Conservation (phyloP, 2,888 invertebrate species). For the Plemyria rubiginata region DNA sequence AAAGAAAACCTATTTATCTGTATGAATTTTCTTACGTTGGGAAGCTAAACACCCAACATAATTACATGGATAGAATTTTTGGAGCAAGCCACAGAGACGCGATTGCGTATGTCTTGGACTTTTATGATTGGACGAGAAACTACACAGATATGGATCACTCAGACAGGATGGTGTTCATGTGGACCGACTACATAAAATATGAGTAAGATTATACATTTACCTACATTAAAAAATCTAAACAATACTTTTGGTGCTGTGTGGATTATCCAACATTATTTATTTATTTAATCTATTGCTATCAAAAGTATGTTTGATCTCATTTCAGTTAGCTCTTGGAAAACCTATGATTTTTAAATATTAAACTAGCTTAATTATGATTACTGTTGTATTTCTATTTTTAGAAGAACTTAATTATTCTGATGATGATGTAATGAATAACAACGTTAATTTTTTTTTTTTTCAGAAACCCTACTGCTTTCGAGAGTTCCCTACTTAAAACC, state of each 20-base stretch:
- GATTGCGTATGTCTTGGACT: conserved; percentile 71
- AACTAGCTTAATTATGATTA: no score
- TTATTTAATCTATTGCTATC: no score
- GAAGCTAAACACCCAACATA: conserved; percentile 64
- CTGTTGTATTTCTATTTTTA: no score
- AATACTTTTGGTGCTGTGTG: no score
- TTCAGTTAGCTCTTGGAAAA: no score
- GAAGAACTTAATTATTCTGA: no score
- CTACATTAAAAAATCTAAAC: no score
- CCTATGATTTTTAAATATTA: no score
- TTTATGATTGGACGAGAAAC: conserved; percentile 61
- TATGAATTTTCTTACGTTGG: conserved; percentile 76
- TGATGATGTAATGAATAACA: neutral
- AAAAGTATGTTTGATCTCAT: no score
- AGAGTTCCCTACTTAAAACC: conserved; percentile 59
- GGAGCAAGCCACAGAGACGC: conserved; percentile 79
- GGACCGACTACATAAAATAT: conserved; percentile 72
- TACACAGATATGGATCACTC: conserved; percentile 66
- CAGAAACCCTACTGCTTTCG: conserved; percentile 74
- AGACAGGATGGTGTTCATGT: conserved; percentile 72
- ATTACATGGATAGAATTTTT: conserved; percentile 65
- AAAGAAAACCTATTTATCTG: conserved; percentile 59
- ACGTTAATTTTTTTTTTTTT: conserved; percentile 39
- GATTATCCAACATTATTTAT: no score
- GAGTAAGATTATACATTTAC: conserved; percentile 59